Conservation (phyloP, 2,113 vertebrate species). For the Brachyhypopomus gauderio region DNA sequence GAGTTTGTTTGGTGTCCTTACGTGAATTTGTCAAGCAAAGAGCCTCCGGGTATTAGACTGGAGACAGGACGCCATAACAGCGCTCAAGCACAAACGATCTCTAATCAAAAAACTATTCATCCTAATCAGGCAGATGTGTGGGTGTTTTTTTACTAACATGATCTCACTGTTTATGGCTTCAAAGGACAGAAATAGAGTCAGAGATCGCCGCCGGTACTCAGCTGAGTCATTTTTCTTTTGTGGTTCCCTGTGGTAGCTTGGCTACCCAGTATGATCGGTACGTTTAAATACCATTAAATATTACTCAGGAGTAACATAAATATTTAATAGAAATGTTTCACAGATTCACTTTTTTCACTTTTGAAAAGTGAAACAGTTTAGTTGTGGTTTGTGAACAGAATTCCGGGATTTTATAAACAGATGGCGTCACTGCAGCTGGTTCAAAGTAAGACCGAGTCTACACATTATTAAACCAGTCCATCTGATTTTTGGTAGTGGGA, state of each 20-base stretch:
- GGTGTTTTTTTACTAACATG: conserved; percentile 42
- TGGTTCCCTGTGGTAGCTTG: neutral
- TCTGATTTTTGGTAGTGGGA: neutral
- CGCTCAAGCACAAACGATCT: conserved; percentile 47
- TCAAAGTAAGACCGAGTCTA: neutral
- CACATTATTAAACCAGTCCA: neutral
- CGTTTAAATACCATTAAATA: conserved; percentile 42
- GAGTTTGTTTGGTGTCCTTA: conserved; percentile 46
- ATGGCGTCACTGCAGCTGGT: neutral
- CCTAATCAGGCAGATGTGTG: conserved; percentile 67
- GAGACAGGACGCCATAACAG: conserved; percentile 60
- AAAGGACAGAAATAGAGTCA: conserved; percentile 40
- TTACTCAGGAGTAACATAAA: conserved; percentile 14
- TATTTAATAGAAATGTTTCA: conserved; percentile 20
- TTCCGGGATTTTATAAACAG: conserved; percentile 36
- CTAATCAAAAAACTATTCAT: conserved; percentile 74
- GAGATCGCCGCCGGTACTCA: neutral
- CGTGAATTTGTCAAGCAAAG: conserved; percentile 48
- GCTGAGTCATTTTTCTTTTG: neutral
- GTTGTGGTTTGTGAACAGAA: neutral
- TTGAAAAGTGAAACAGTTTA: neutral
- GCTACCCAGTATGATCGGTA: conserved; percentile 11
- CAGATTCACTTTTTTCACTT: neutral
- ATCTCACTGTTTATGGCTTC: conserved; percentile 57
- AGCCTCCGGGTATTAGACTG: conserved; percentile 40